phyloP scores from a whole-genome alignment of 2,797 vertebrate species.

The Chelon auratus region DNA sequence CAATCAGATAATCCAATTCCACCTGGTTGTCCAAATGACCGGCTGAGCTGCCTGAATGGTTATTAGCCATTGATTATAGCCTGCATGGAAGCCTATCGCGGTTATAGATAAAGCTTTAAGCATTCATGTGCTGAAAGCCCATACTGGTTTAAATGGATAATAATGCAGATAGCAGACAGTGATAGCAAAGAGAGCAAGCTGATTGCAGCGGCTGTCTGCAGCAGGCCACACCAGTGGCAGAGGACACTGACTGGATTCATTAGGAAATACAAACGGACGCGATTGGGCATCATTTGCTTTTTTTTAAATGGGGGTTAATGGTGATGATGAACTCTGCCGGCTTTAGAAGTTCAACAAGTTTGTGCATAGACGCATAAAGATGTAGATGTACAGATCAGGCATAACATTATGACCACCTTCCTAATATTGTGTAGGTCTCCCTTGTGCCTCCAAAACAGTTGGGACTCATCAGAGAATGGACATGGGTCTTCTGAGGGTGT shows the following conservation, averaged over 20 bases:
- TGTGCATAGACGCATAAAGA: not conserved
- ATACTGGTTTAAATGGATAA: conserved; percentile 45
- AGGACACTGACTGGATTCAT: conserved; percentile 35
- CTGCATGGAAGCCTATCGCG: conserved; percentile 42
- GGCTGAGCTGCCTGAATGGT: conserved; percentile 35
- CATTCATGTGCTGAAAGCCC: conserved; percentile 22
- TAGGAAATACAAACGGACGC: conserved; percentile 33
- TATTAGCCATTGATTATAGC: conserved; percentile 68
- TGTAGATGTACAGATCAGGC: too few relatives aligned
- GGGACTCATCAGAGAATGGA: too few relatives aligned
- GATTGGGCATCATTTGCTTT: conserved; percentile 46
- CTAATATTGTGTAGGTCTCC: too few relatives aligned
- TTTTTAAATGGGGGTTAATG: conserved; percentile 47
- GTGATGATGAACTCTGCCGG: conserved; percentile 25
- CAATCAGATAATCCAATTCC: conserved; percentile 61
- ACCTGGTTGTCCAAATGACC: conserved; percentile 53
- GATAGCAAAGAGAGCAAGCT: conserved; percentile 20
- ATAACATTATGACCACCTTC: too few relatives aligned
- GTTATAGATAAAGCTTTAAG: conserved; percentile 55
- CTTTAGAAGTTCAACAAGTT: conserved; percentile 13
- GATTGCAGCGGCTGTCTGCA: conserved; percentile 42
- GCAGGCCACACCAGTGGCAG: conserved; percentile 21
- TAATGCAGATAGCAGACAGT: conserved; percentile 30
- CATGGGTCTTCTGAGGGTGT: too few relatives aligned
- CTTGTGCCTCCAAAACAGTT: too few relatives aligned